Evolutionary conservation across 2,888 invertebrate species (phyloP), one percentile per base, ranked within the genome.

Genomic region (Clivina fossor): DNA sequence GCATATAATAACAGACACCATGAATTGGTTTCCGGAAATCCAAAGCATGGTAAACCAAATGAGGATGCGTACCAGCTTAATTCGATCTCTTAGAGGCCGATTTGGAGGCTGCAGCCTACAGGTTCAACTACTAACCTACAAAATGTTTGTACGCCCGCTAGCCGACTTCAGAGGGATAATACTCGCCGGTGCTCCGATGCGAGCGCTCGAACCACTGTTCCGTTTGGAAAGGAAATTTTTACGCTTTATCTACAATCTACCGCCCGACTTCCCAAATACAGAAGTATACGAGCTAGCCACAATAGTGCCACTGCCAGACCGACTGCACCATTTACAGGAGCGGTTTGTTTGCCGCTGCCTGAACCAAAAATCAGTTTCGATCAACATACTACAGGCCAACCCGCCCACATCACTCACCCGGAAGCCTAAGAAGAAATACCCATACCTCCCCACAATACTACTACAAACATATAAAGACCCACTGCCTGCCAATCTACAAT

Each of bases 81-180:
- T 48, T 22, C n/a, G n/a, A n/a, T n/a, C n/a, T n/a, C 35, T 33
- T 11, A 15, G 48, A n/a, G 35, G 22, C 2, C 35, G 48, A 3
- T 22, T 48, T 11, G n/a, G 11, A 33, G 35, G 48, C 8, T 48
- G 48, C 16, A 33, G 20, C 15, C 4, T 4, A 19, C 11, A 3
- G 3, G 16, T 22, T 5, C 48, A 48, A 20, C 8, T 33, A 8
- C 3, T 7, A 8, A 49, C 49, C 4, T 48, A 37, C 37, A 48
- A 48, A 24, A 11, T 18, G 13, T 33, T 48, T 8, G 49, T 49
- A 9, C 38, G 49, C 1, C 37, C 49, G 1, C 37, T 49, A 1
- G 16, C 11, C 7, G 49, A 49, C 38, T 49, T 37, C 24, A 11
- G 22, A 24, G 37, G 37, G 1, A 28, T 37, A 8, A 11, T 37